Base-by-base conservation (phyloP, 2,113 vertebrate species). In the Riparia riparia region DNA sequence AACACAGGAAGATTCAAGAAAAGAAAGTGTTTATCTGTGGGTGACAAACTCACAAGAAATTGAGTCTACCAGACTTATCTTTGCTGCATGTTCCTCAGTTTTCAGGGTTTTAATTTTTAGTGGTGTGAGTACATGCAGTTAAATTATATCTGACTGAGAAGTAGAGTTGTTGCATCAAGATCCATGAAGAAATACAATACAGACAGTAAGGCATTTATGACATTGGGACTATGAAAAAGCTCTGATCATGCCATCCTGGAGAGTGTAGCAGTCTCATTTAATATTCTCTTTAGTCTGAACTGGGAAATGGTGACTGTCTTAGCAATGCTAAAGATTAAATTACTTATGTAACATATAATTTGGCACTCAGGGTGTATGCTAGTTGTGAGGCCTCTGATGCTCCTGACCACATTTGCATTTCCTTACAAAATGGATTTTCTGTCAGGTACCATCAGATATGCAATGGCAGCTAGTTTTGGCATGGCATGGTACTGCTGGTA, bases 111-210 rank as follows among this genome's bases (percentile, higher is more conserved):
- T 42, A 31, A 45, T 32, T 61, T 70, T 76, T 39, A 31, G 49
- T 32, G 42, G 50, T 77, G n/a, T 53, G 60, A 88, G 26, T 51
- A 65, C 9, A 17, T 1, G 25, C 50, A 31, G 44, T 77, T 85
- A 93, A 83, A 80, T 76, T 93, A 14, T 54, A 53, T 86, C 68
- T 95, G 63, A 61, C 54, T 70, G 47, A 88, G 78, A 95, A 86
- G 39, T 9, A 49, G 29, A 72, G 14, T 60, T 53, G 34, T 73
- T 94, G 17, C 68, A 90, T 89, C 60, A 94, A 93, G 53, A 82
- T 69, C 56, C 34, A 37, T 21, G 81, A 69, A 66, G 50, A 78
- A 47, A 79, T 87, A 64, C 53, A 64, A 77, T 53, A 47, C 28
- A 69, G 66, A 25, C 5, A 7, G 26, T n/a, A 82, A 53, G 69